Conservation (phyloP, 2,888 invertebrate genomes). For the Platycheirus rosarum region DNA sequence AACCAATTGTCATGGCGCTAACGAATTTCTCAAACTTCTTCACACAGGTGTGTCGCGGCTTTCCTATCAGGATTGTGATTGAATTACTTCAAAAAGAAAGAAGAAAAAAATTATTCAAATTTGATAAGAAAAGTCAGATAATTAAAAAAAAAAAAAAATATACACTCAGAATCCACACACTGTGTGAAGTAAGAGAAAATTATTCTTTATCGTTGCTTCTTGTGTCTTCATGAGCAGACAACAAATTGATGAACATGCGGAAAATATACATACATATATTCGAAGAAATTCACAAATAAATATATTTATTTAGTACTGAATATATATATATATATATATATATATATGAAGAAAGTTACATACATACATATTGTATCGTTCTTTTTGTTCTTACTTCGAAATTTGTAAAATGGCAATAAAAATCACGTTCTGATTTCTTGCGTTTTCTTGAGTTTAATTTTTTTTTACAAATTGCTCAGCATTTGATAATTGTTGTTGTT, state of each 20-base stretch:
- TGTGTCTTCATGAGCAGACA: not conserved
- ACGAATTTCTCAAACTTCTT: too few species aligned
- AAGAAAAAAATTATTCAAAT: conserved; percentile 27
- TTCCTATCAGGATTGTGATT: conserved; percentile 3
- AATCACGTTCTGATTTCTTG: conserved; percentile 54
- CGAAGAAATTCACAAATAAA: conserved; percentile 24
- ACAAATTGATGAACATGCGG: conserved; percentile 35
- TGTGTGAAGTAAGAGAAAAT: conserved; percentile 7
- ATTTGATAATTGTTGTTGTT: conserved; percentile 22
- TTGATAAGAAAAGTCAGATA: conserved; percentile 61
- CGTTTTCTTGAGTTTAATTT: conserved; percentile 42
- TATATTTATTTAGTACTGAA: too few species aligned
- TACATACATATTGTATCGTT: conserved; percentile 12
- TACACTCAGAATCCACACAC: conserved; percentile 1
- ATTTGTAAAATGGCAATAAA: conserved; percentile 41
- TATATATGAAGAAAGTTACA: too few species aligned
- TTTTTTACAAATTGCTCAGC: conserved; percentile 32
- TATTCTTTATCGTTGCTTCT: conserved; percentile 21
- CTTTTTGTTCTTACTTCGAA: conserved; percentile 1
- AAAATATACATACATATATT: conserved; percentile 47
- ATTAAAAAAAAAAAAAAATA: conserved; percentile 14
- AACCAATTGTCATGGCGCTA: too few species aligned
- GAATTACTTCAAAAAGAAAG: conserved; percentile 29
- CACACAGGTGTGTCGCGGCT: not conserved
- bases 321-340: too few species aligned